Conservation (phyloP, 2,797 vertebrate genomes). For the Crotalus adamanteus region DNA sequence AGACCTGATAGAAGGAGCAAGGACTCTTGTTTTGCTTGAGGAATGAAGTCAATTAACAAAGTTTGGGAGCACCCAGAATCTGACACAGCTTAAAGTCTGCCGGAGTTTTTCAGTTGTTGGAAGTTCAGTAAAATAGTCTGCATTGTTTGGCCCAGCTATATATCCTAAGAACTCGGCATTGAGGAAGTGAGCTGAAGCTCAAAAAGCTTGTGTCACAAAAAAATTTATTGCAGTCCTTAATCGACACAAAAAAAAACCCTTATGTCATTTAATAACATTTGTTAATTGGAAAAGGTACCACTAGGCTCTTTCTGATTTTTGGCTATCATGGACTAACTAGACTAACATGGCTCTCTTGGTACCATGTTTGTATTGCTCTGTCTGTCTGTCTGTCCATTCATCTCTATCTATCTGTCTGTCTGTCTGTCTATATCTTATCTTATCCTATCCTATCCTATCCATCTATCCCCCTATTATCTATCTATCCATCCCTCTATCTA, state of each 20-base stretch:
- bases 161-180: constrained; percentile 37
- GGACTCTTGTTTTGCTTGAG: constrained; percentile 24
- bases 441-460: too few species aligned
- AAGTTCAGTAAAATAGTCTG: constrained; percentile 19
- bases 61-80: constrained; percentile 50
- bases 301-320: not conserved
- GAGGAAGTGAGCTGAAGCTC: not conserved
- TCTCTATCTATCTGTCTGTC: not conserved
- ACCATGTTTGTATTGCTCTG: not conserved
- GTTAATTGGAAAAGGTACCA: not conserved
- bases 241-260: too few species aligned
- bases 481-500: too few species aligned
- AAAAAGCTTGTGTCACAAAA: not conserved
- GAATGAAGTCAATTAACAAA: constrained; percentile 57
- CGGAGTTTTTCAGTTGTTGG: not conserved
- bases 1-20: constrained; percentile 56
- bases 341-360: not conserved
- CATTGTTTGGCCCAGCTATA: constrained; percentile 41
- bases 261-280: not conserved
- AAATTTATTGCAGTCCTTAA: not conserved
- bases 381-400: not conserved
- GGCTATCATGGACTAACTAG: not conserved
- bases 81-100: constrained; percentile 43
- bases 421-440: not conserved
- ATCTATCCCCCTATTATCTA: too few species aligned